phyloP scores from a whole-genome alignment of 2,113 vertebrate genomes.

The Calyptomena viridis region DNA sequence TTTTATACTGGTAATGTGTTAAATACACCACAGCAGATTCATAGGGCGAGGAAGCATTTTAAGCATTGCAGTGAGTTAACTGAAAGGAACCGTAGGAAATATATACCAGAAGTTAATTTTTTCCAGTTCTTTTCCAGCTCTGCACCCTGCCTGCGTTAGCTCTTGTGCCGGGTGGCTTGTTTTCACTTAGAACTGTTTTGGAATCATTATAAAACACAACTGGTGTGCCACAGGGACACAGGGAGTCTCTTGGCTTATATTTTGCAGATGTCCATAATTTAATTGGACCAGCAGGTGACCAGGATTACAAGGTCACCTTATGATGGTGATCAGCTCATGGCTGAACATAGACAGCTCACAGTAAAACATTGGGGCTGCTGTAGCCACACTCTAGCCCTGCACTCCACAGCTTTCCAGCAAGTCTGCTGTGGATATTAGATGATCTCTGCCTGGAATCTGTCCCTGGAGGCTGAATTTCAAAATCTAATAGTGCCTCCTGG shows the following conservation, averaged over 20 bases:
- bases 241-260: slow-evolving; percentile 34
- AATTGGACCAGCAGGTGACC: slow-evolving; percentile 48
- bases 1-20: slow-evolving; percentile 39
- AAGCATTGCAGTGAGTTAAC: slow-evolving; percentile 29
- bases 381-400: accelerated
- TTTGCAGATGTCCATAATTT: slow-evolving; percentile 50
- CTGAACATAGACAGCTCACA: background rate
- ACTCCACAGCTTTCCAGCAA: background rate
- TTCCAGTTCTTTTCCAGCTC: slow-evolving; percentile 64
- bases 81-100: slow-evolving; percentile 65
- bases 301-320: background rate
- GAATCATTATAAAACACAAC: slow-evolving; percentile 45
- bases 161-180: background rate
- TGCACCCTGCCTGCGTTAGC: slow-evolving; percentile 32
- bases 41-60: slow-evolving; percentile 49
- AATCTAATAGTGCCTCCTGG: background rate
- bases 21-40: slow-evolving; percentile 66
- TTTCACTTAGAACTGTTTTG: slow-evolving; percentile 23
- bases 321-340: background rate
- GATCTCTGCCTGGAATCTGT: background rate
- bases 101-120: slow-evolving; percentile 67
- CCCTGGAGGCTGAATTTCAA: background rate
- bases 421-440: background rate
- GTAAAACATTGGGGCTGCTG: background rate
- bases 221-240: background rate